phyloP scores from a whole-genome alignment of 2,888 invertebrate species.

The Marronus borbonicus region DNA sequence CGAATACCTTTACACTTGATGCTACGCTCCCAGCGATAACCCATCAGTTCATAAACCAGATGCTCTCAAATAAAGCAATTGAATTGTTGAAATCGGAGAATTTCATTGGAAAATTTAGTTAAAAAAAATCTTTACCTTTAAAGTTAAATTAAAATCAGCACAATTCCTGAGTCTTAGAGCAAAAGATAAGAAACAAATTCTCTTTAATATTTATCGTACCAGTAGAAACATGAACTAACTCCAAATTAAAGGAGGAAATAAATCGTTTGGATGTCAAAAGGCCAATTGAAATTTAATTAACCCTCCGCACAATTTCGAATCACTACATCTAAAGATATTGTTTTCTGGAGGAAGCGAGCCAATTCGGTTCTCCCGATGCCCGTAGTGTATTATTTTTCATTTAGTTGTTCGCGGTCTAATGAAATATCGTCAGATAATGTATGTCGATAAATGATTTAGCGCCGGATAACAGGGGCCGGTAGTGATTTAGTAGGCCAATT shows the following conservation, averaged over 20 bases:
- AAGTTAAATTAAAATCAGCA: no score
- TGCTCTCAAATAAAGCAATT: no score
- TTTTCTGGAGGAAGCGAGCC: conserved; percentile 14
- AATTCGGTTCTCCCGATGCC: conserved; percentile 48
- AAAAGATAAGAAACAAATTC: no score
- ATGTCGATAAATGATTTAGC: conserved; percentile 54
- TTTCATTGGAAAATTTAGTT: no score
- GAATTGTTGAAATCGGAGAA: no score
- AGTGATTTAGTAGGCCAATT: conserved; percentile 53
- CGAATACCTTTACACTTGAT: no score
- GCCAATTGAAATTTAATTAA: conserved; percentile 42
- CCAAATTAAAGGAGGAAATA: conserved; percentile 12
- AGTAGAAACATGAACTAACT: background rate
- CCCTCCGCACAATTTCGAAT: background rate
- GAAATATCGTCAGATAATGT: conserved; percentile 52
- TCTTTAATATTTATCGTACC: no score
- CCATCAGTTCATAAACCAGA: no score
- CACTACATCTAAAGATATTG: conserved; percentile 28
- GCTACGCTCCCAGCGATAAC: no score
- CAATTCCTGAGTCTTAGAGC: no score
- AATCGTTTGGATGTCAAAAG: conserved; percentile 28
- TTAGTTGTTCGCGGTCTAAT: conserved; percentile 51
- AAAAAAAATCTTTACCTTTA: no score
- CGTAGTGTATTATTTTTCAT: conserved; percentile 53
- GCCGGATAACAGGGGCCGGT: conserved; percentile 49